These are phyloP conservation scores for Mnemiopsis leidyi DNA, from an alignment of 37 sponge, comb jelly and placozoan genomes.

Conservation along the genomic window DNA sequence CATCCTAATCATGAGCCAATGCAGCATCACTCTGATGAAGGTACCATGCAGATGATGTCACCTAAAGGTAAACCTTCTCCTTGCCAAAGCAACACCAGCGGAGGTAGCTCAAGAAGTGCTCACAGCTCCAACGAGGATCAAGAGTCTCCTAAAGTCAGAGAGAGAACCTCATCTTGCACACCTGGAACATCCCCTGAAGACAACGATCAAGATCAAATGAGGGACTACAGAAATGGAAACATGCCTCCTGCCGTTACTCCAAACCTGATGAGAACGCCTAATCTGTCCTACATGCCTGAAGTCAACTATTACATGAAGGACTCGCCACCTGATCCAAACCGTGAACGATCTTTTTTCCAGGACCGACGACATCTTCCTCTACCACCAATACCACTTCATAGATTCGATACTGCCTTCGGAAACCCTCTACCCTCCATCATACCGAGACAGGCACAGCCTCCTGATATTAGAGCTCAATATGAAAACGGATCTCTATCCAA, in stretches of 20 bases:
- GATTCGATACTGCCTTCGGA: conserved; percentile 64
- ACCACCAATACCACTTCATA: conserved; percentile 52
- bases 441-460: conserved; percentile 53
- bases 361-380: conserved; percentile 41
- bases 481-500: conserved; percentile 58
- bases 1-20: background rate
- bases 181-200: conserved; percentile 60
- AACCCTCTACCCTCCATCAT: conserved; percentile 64
- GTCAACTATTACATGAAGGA: conserved; percentile 66
- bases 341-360: conserved; percentile 50
- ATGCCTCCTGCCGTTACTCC: conserved; percentile 33
- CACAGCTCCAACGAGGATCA: conserved; percentile 64
- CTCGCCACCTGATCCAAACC: conserved; percentile 29
- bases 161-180: conserved; percentile 35
- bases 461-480: conserved; percentile 45
- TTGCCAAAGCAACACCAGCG: conserved; percentile 53
- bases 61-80: conserved; percentile 23
- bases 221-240: conserved; percentile 52
- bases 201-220: conserved; percentile 8
- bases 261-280: conserved; percentile 59
- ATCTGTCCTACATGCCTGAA: conserved; percentile 54
- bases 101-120: conserved; percentile 38
- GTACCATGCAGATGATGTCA: background rate
- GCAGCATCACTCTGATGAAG: conserved; percentile 7
- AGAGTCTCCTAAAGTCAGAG: conserved; percentile 41